Base-by-base conservation (phyloP, 2,888 invertebrate species). In the Eupithecia tripunctaria region DNA sequence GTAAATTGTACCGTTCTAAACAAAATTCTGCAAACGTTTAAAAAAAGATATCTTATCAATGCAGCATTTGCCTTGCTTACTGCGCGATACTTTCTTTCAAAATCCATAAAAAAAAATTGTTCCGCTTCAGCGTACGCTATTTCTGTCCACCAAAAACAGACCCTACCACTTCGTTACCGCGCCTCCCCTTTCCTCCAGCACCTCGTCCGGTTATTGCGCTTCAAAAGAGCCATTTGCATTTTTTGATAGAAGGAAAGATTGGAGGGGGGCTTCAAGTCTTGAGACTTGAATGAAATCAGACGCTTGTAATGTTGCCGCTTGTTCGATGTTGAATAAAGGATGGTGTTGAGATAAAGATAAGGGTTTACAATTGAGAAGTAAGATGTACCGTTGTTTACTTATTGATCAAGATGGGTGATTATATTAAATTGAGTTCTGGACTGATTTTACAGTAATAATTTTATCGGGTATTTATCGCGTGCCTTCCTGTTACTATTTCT, bases 141-240 rank as follows among this genome's bases (percentile, higher is more conserved):
- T 21, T 1, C 47, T 12, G 25, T 56, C 12, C 21, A 56, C 21
- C 25, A 25, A 25, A 25, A 56, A 21, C 56, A 25, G 3, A n/a
- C 62, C 62, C n/a, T 32, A 36, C n/a, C 62, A 63, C 62, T 63
- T 63, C 21, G 62, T 63, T 32, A 32, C n/a, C 29, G 62, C 62
- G 62, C 62, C 56, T 56, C 56, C 51, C 62, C 62, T 63, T 36
- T 66, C 68, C 72, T 73, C 72, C 73, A 68, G 67, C 75, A 77
- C 74, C 74, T 78, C 78, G 76, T 72, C 70, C 68, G 73, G 65
- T 71, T 72, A 78, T 79, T 76, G 75, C 74, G 72, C 76, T 71
- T 77, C 81, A 77, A 80, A 81, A 73, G 79, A 68, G 64, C 62
- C 71, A 80, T 81, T 81, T 80, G 76, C 79, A 80, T 80, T 75